Evolutionary conservation across 2,888 invertebrate species (phyloP).

Genomic region (Caenorhabditis macrosperma): DNA sequence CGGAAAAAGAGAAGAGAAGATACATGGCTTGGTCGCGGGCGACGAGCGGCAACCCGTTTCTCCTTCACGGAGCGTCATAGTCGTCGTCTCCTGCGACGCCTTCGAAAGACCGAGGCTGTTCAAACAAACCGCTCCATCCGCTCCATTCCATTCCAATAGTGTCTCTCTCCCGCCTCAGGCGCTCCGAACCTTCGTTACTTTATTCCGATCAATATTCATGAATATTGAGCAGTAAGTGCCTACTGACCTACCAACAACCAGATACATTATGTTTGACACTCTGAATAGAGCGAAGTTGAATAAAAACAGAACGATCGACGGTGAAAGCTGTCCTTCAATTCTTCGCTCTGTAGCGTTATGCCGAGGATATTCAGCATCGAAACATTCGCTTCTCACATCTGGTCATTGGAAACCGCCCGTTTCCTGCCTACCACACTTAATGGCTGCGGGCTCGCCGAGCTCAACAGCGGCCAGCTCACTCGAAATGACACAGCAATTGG

Average conservation of each 20-base stretch:
- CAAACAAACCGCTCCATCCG: slow-evolving; percentile 44
- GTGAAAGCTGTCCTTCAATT: neutral
- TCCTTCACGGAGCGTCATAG: slow-evolving; percentile 5
- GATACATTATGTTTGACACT: too few relatives aligned
- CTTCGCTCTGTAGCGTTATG: neutral
- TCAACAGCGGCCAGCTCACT: neutral
- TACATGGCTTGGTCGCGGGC: slow-evolving; percentile 40
- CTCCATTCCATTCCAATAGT: slow-evolving; percentile 24
- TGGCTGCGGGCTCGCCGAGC: slow-evolving; percentile 15
- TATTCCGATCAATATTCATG: slow-evolving; percentile 38
- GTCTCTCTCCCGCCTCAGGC: slow-evolving; percentile 30
- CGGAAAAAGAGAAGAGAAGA: slow-evolving; percentile 42
- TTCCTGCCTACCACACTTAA: slow-evolving; percentile 31
- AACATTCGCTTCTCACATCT: slow-evolving; percentile 22
- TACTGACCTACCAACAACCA: neutral
- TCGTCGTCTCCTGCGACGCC: slow-evolving; percentile 27
- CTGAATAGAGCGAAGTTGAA: too few relatives aligned
- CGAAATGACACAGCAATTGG: slow-evolving; percentile 14
- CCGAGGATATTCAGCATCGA: neutral
- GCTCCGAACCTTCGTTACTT: slow-evolving; percentile 29
- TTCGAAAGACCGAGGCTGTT: slow-evolving; percentile 31
- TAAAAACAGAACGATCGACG: neutral
- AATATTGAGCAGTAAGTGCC: slow-evolving; percentile 30
- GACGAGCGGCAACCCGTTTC: slow-evolving; percentile 41
- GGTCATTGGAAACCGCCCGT: slow-evolving; percentile 28